phyloP scores from a whole-genome alignment of 2,888 invertebrate genomes.

The Euproctis similis region DNA sequence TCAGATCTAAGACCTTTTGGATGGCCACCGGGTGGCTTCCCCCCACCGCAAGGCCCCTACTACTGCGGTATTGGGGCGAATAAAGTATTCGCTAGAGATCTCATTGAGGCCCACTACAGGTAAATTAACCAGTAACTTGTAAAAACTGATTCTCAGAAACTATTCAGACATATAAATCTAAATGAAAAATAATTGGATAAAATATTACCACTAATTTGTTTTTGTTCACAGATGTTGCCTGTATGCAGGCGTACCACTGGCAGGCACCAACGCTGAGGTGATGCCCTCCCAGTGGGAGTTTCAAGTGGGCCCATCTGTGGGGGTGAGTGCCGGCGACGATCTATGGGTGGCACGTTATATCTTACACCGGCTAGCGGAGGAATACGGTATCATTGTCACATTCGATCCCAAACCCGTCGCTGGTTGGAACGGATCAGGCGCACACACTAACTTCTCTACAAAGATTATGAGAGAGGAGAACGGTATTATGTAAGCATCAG shows the following conservation, averaged over 20 bases:
- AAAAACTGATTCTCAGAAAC: not conserved
- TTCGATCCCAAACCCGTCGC: conserved; percentile 78
- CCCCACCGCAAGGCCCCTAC: conserved; percentile 96
- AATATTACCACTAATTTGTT: not conserved
- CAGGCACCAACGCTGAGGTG: conserved; percentile 97
- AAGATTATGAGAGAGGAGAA: conserved; percentile 91
- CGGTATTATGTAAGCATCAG: conserved; percentile 88
- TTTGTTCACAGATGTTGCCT: conserved; percentile 78
- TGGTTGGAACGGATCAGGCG: conserved; percentile 97
- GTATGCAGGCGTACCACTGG: conserved; percentile 93
- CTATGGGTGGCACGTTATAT: conserved; percentile 92
- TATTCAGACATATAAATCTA: too few relatives aligned
- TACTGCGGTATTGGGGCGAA: conserved; percentile 98
- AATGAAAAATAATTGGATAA: too few relatives aligned
- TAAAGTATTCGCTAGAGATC: conserved; percentile 95
- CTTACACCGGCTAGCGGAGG: conserved; percentile 92
- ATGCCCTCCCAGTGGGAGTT: conserved; percentile 98
- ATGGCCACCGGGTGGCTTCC: conserved; percentile 95
- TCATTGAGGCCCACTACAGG: conserved; percentile 96
- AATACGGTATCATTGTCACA: conserved; percentile 86
- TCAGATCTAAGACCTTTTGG: conserved; percentile 91
- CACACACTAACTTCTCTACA: conserved; percentile 97
- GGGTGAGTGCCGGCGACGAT: conserved; percentile 88
- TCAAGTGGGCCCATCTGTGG: conserved; percentile 94
- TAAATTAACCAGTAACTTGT: conserved; percentile 16